phyloP scores from a whole-genome alignment of 2,888 invertebrate genomes.

The Pachliopta kotzebuea region DNA sequence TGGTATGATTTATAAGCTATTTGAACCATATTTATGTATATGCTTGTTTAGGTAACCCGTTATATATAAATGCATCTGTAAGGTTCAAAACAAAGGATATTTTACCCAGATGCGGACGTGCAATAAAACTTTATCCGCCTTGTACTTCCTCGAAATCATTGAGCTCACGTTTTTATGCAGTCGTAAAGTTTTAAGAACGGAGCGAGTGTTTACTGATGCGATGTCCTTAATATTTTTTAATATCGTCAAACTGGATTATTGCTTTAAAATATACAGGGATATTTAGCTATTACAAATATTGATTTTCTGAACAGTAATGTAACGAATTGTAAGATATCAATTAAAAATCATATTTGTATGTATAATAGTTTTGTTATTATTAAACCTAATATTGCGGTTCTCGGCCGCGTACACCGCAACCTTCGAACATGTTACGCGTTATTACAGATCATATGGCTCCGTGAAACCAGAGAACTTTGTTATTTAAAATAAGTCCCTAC shows the following conservation, averaged over 20 bases:
- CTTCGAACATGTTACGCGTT: slow-evolving; percentile 48
- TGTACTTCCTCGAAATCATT: slow-evolving; percentile 14
- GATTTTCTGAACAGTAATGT: no score
- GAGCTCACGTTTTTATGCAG: slow-evolving; percentile 3
- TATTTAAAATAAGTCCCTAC: slow-evolving; percentile 4
- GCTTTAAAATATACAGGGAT: no score
- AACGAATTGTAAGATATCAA: no score
- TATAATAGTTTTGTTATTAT: slow-evolving; percentile 26
- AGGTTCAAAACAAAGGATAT: neutral
- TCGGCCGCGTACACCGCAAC: slow-evolving; percentile 50
- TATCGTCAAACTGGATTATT: neutral
- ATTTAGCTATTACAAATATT: no score
- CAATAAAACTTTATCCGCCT: neutral
- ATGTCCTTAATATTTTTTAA: neutral
- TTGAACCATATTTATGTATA: neutral
- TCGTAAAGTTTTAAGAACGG: slow-evolving; percentile 8
- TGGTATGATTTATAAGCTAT: no score
- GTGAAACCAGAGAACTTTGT: slow-evolving; percentile 6
- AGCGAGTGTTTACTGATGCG: neutral
- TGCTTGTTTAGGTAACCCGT: neutral
- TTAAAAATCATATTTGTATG: no score
- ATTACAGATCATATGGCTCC: slow-evolving; percentile 39
- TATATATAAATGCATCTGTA: neutral
- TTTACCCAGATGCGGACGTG: neutral
- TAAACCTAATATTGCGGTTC: slow-evolving; percentile 31